Evolutionary conservation across 2,797 vertebrate species (phyloP), one percentile per base, ranked within the genome.

Genomic region (Ficedula albicollis): DNA sequence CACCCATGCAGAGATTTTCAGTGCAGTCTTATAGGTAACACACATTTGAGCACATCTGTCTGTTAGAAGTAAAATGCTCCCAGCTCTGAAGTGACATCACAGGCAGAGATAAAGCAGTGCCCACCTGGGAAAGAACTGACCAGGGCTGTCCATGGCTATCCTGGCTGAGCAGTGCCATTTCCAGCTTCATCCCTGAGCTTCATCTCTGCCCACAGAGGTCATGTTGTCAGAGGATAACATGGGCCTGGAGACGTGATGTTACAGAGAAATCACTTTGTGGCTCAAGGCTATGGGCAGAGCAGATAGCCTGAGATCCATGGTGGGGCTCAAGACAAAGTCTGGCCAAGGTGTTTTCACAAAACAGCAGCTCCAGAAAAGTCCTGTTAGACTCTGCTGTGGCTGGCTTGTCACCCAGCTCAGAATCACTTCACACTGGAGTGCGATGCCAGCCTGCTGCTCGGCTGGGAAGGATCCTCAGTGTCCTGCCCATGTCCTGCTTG

Each of bases 231-330:
- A 76, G 29, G 14, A 7, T 41, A 56, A 26, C 27, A 2, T 7
- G 10, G 36, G 5, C 29, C 52, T 56, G 25, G 39, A 52, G 15
- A 44, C 0, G 0, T 0, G 12, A 67, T 20, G 36, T 17, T 55
- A 32, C 25, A 48, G n/a, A 63, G 52, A 34, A 89, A 81, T 41
- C 38, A 15, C 16, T 39, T 32, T 5, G 8, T 62, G 51, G 44
- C 29, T 48, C 5, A 8, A 23, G 76, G 39, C 59, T 69, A 0
- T 34, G 2, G 4, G 67, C 67, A 72, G 67, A 89, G 78, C 36
- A 55, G 32, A 23, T n/a, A 46, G 12, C 14, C 54, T 3, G 1
- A 87, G 36, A 77, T 22, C 48, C 19, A 8, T 8, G 69, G 32
- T 43, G 60, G 49, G 27, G 32, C 36, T 75, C 32, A 34, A 41